Percentiles rank a stretch among this genome's conserved stretches.
These are phyloP conservation scores for Acanthopagrus latus DNA, from an alignment of 2,797 vertebrate species.

Conservation along the genomic window DNA sequence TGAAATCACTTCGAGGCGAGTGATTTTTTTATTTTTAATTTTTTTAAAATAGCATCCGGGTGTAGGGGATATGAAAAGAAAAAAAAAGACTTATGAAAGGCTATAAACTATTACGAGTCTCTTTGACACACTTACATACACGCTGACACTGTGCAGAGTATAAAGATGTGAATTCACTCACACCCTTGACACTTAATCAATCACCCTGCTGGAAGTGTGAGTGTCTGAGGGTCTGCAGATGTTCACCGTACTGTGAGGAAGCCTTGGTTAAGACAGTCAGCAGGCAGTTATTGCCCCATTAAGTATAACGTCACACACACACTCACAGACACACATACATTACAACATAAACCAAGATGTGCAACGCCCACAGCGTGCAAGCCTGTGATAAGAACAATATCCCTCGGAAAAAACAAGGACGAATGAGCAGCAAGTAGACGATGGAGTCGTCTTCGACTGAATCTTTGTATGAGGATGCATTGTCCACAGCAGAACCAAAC, in stretches of 20 bases:
- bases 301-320: slow-evolving; percentile 10
- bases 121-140: slow-evolving; percentile 3
- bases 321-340: neutral
- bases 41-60: neutral
- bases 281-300: slow-evolving; percentile 53
- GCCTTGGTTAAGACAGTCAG: slow-evolving; percentile 55
- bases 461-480: slow-evolving; percentile 12
- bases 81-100: neutral
- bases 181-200: slow-evolving; percentile 55
- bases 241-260: slow-evolving; percentile 47
- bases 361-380: slow-evolving; percentile 9
- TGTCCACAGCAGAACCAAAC: slow-evolving; percentile 6
- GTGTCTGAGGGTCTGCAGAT: slow-evolving; percentile 47
- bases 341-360: neutral
- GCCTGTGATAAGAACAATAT: slow-evolving; percentile 20
- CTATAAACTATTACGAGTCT: slow-evolving; percentile 5
- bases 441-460: neutral
- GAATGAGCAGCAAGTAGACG: neutral
- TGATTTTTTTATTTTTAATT: neutral
- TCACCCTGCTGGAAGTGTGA: slow-evolving; percentile 52
- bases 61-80: neutral
- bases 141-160: neutral
- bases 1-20: neutral
- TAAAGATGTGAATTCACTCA: slow-evolving; percentile 27
- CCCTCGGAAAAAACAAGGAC: slow-evolving; percentile 6